Conservation (phyloP, 1,140 invertebrate species). For the Bemisia tabaci region DNA sequence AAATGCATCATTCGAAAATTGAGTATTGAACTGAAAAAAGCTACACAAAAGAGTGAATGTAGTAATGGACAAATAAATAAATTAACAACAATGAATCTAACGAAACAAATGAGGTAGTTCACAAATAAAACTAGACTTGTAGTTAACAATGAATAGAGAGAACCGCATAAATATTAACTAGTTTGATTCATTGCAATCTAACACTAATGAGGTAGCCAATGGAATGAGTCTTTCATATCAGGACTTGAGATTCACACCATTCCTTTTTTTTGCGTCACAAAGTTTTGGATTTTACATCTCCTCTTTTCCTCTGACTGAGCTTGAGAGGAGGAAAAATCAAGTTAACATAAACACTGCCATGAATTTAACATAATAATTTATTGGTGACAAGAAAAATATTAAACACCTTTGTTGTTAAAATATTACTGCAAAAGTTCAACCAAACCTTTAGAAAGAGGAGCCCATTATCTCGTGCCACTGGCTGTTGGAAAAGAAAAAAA, state of each 20-base stretch:
- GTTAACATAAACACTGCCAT: no score
- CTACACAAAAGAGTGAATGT: not conserved
- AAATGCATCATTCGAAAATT: not conserved
- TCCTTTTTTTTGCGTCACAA: not conserved
- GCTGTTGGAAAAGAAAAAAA: no score
- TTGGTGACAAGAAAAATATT: no score
- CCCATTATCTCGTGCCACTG: no score
- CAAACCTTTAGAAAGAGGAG: no score
- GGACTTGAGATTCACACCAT: not conserved
- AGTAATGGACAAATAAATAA: not conserved
- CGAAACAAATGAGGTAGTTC: not conserved
- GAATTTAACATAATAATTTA: no score
- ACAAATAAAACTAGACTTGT: not conserved
- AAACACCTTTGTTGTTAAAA: no score
- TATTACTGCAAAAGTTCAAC: no score
- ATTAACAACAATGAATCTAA: not conserved
- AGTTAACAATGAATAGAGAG: not conserved
- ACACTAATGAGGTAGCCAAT: not conserved
- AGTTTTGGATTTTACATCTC: no score
- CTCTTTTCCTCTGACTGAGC: no score
- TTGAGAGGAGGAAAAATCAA: no score
- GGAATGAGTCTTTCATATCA: not conserved
- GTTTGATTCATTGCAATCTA: not conserved
- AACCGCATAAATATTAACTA: not conserved
- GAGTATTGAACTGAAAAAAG: not conserved